These are phyloP conservation scores for Ivindomyrus marchei DNA, from an alignment of 2,113 vertebrate genomes.

Conservation along the genomic window DNA sequence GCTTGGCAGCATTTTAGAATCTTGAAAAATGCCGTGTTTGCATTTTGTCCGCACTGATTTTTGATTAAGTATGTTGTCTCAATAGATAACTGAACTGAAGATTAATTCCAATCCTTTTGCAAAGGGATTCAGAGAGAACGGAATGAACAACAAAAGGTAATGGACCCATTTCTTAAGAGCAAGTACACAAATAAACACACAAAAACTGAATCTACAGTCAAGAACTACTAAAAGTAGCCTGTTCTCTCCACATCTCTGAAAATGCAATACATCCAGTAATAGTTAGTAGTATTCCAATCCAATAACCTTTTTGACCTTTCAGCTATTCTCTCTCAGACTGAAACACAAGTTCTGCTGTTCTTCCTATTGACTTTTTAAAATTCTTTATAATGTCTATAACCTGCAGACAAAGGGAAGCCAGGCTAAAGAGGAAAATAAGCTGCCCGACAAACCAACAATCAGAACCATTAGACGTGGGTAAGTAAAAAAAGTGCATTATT, in stretches of 20 bases:
- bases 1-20: background rate
- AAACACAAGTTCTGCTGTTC: background rate
- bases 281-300: background rate
- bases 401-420: slow-evolving; percentile 61
- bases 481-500: background rate
- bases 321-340: background rate
- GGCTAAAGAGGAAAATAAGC: slow-evolving; percentile 58
- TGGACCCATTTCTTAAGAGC: background rate
- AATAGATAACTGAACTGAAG: slow-evolving; percentile 64
- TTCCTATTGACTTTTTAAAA: background rate
- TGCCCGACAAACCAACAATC: slow-evolving; percentile 13
- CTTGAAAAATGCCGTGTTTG: background rate
- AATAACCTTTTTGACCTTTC: background rate
- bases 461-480: slow-evolving; percentile 57
- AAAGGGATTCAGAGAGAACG: slow-evolving; percentile 62
- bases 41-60: no score
- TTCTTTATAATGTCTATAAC: background rate
- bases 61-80: slow-evolving; percentile 7
- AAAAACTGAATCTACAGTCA: background rate
- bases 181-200: background rate
- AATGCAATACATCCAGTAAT: background rate
- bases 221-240: background rate
- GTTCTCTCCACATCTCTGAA: background rate
- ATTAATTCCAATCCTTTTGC: slow-evolving; percentile 66
- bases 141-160: slow-evolving; percentile 69